Base-by-base conservation (phyloP, 2,113 vertebrate species). In the Heptranchias perlo region DNA sequence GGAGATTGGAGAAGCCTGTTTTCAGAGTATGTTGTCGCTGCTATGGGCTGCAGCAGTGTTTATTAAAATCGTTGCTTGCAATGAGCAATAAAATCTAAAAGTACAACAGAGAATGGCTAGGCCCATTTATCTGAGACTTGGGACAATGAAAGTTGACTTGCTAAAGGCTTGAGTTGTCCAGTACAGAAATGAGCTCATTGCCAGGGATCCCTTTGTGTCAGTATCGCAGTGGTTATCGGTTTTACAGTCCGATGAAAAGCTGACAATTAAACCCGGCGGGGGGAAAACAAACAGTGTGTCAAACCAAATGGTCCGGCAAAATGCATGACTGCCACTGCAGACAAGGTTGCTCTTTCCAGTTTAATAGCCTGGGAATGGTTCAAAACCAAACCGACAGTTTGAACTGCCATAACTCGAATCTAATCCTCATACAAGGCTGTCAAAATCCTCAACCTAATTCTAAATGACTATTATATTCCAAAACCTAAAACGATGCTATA, bases 221-320 rank as follows among this genome's bases (percentile, higher is more conserved):
- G 86, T 44, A 54, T 65, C 62, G 61, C 92, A 16, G 21, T 47
- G 92, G 62, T 64, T 94, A 44, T 94, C 92, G 39, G 52, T 67
- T 94, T 65, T 47, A 94, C 23, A 65, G 61, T 44, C 92, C 2
- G 10, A 67, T 94, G n/a, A 64, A 3, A 23, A 94, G 21, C n/a
- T 65, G n/a, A 13, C 92, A 65, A 65, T 94, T 94, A 67, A 94
- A 94, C 61, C 64, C 61, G 39, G 92, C 61, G 21, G 92, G 92
- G n/a, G 10, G 92, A 65, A 94, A 94, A 47, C n/a, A 94, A 94
- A 39, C 92, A 64, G 61, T 39, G 18, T 58, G 52, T 91, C 87
- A 58, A 91, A 31, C 52, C 87, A 91, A 94, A 21, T 94, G 31
- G 31, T 13, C n/a, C 61, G 62, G 47, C 65, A 28, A 94, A 94